These are phyloP conservation scores for Lordiphosa stackelbergi DNA, from an alignment of 1,140 invertebrate species.

Conservation along the genomic window DNA sequence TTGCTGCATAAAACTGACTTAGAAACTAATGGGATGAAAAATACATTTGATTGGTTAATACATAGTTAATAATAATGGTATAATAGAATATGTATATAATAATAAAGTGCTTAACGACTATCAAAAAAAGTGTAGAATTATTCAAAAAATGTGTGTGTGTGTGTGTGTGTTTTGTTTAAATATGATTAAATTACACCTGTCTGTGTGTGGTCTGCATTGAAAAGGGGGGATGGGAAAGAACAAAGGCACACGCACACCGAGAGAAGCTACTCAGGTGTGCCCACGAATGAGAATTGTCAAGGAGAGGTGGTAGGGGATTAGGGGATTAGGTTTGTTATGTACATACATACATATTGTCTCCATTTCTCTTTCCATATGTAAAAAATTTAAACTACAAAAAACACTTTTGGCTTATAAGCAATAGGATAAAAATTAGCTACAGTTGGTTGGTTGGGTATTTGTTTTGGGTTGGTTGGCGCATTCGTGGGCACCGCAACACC, in stretches of 20 bases:
- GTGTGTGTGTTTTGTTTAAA: too few species aligned
- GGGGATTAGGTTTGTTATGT: neutral
- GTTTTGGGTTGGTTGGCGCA: neutral
- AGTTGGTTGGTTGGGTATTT: conserved; percentile 15
- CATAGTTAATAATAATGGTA: conserved; percentile 10
- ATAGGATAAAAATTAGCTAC: conserved; percentile 59
- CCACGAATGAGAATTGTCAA: too few species aligned
- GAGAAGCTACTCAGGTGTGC: too few species aligned
- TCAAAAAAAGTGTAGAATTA: neutral
- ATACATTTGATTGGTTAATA: conserved; percentile 10
- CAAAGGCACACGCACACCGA: too few species aligned
- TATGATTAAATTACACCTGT: too few species aligned
- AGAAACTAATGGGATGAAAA: conserved; percentile 4
- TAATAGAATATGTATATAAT: neutral
- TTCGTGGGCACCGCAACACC: neutral
- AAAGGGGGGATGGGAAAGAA: too few species aligned
- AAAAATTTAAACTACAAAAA: conserved; percentile 43
- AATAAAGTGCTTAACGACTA: conserved; percentile 1
- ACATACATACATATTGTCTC: neutral
- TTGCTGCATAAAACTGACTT: neutral
- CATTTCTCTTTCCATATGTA: conserved; percentile 14
- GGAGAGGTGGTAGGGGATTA: neutral
- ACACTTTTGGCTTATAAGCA: conserved; percentile 38
- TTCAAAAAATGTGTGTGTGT: too few species aligned
- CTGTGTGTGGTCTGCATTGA: too few species aligned